phyloP scores from a whole-genome alignment of 1,140 invertebrate genomes.

The Cephus cinctus region DNA sequence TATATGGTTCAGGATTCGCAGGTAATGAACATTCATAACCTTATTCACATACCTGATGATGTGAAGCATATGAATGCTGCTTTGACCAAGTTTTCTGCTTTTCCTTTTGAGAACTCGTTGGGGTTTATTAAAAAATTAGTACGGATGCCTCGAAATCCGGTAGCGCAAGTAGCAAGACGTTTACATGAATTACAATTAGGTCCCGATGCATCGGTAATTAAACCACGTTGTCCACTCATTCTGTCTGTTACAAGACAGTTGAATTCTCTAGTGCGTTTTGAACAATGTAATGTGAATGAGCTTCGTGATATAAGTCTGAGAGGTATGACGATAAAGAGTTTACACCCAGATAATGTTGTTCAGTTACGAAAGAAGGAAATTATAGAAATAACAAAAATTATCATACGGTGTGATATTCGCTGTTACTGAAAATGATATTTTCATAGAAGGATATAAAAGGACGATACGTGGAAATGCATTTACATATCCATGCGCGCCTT shows the following conservation, averaged over 20 bases:
- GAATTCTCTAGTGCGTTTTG: slow-evolving; percentile 9
- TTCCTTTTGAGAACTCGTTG: not conserved
- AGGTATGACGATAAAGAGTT: not conserved
- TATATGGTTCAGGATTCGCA: slow-evolving; percentile 20
- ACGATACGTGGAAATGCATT: no score
- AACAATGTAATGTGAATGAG: not conserved
- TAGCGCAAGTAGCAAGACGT: slow-evolving; percentile 2
- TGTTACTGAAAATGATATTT: no score
- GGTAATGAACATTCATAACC: slow-evolving; percentile 9
- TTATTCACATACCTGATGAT: not conserved
- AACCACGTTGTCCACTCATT: not conserved
- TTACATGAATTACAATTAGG: slow-evolving; percentile 6
- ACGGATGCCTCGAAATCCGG: not conserved
- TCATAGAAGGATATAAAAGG: no score
- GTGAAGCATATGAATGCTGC: not conserved
- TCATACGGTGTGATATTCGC: no score
- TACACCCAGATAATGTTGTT: slow-evolving; percentile 8
- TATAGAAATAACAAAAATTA: slow-evolving; percentile 6
- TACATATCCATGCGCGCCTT: no score
- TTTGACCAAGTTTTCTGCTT: not conserved
- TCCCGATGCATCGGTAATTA: slow-evolving; percentile 11
- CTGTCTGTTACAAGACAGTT: slow-evolving; percentile 8
- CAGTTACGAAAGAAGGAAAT: not conserved
- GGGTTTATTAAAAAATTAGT: not conserved
- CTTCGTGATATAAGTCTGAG: not conserved